phyloP scores from a whole-genome alignment of 2,888 invertebrate genomes.

The Nomada fabriciana region DNA sequence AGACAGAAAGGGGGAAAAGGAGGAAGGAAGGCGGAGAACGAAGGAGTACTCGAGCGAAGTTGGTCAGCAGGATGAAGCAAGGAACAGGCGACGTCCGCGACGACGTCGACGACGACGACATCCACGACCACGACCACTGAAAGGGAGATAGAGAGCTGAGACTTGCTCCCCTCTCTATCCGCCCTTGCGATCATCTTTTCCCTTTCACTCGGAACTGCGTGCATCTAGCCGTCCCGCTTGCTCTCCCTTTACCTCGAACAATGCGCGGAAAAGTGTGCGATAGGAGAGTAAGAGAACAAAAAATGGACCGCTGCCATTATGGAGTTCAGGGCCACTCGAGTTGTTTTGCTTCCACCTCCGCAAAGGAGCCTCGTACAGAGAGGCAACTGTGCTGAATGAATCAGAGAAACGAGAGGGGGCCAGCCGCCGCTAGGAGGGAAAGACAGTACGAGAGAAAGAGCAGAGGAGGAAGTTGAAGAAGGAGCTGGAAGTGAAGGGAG shows the following conservation, averaged over 20 bases:
- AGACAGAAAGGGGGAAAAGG: background rate
- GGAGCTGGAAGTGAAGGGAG: constrained; percentile 37
- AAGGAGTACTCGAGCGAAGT: constrained; percentile 67
- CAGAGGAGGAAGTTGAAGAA: constrained; percentile 37
- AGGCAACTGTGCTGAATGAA: constrained; percentile 76
- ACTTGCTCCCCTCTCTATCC: constrained; percentile 10
- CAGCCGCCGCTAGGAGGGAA: background rate
- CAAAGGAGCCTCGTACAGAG: constrained; percentile 75
- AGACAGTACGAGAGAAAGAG: background rate
- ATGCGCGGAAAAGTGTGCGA: constrained; percentile 74
- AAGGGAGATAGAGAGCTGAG: constrained; percentile 12
- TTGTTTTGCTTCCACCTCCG: constrained; percentile 76
- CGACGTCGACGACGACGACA: constrained; percentile 5
- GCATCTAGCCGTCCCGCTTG: constrained; percentile 23
- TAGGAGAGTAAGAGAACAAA: constrained; percentile 66
- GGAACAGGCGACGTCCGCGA: constrained; percentile 50
- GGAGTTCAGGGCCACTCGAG: constrained; percentile 80
- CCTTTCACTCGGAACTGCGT: constrained; percentile 13
- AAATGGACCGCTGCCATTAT: constrained; percentile 79
- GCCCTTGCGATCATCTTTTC: constrained; percentile 12
- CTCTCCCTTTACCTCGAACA: constrained; percentile 58
- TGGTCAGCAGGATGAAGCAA: constrained; percentile 75
- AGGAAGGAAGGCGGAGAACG: background rate
- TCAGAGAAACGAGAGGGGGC: constrained; percentile 63
- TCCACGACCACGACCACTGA: constrained; percentile 29